A percentile compares a stretch with the other conserved stretches of the same genome.
phyloP scores from a whole-genome alignment of 2,113 vertebrate species.

The Scalopus aquaticus region DNA sequence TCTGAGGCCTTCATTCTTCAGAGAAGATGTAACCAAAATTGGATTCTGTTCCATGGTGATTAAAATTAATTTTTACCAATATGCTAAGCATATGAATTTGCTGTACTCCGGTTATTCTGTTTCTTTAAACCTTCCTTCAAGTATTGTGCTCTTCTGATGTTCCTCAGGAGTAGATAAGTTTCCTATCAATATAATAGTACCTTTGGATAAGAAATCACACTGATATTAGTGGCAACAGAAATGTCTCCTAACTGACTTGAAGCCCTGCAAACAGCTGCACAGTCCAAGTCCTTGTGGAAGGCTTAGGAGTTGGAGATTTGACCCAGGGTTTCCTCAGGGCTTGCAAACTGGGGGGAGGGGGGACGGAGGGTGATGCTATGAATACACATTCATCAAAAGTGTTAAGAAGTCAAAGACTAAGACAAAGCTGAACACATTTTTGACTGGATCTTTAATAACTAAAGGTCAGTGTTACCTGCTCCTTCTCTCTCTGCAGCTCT shows the following conservation, averaged over 20 bases:
- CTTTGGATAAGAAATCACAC: conserved; percentile 22
- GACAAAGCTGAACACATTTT: background rate
- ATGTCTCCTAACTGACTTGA: background rate
- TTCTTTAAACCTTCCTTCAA: conserved; percentile 41
- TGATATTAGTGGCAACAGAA: conserved; percentile 15
- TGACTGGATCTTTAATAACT: conserved; percentile 3
- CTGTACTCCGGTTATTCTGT: conserved; percentile 9
- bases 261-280: background rate
- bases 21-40: conserved; percentile 24
- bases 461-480: background rate
- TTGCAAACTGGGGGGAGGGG: background rate
- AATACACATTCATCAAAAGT: conserved; percentile 46
- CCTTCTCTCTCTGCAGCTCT: background rate
- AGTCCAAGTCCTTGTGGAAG: background rate
- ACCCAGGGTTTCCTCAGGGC: background rate
- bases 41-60: background rate
- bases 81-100: background rate
- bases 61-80: conserved; percentile 44
- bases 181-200: conserved; percentile 2
- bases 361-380: too few relatives aligned
- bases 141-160: background rate
- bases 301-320: background rate
- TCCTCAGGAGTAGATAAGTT: background rate
- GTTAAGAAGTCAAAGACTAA: conserved; percentile 4
- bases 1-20: background rate